Conservation (phyloP, 30 jellyfish, hydroid and myxozoan genomes). For the Hydractinia echinata region DNA sequence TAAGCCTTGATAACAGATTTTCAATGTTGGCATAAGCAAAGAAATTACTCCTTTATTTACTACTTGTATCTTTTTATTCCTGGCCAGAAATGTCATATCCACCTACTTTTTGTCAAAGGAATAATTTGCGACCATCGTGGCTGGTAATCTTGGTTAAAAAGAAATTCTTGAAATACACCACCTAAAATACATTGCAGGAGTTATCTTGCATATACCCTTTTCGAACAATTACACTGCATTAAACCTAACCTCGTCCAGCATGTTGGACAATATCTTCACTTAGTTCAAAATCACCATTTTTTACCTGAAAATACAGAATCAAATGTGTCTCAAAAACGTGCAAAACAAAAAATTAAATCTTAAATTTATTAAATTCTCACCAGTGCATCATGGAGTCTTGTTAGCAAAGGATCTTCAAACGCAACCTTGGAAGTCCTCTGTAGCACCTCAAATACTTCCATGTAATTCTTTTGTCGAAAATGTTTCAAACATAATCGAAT, state of each 20-base stretch:
- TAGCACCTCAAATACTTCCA: constrained; percentile 84
- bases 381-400: constrained; percentile 65
- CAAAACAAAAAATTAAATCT: not conserved
- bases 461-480: constrained; percentile 83
- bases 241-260: constrained; percentile 23
- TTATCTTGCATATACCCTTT: no score
- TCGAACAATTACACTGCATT: no score
- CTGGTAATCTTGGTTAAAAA: no score
- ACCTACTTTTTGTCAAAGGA: no score
- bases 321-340: not conserved
- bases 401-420: constrained; percentile 77
- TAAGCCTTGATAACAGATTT: no score
- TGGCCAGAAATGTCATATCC: no score
- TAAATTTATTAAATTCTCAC: constrained; percentile 22
- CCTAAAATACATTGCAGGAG: no score
- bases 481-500: constrained; percentile 92
- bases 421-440: constrained; percentile 63
- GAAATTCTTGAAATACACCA: no score
- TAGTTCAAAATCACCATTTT: constrained; percentile 55
- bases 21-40: no score
- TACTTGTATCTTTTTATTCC: no score
- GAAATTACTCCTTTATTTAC: no score
- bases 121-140: no score
- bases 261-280: constrained; percentile 57
- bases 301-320: constrained; percentile 40